Evolutionary conservation across 2,888 invertebrate genomes (phyloP), one percentile per base, ranked within the genome.

Genomic region (Cantharis flavilabris): DNA sequence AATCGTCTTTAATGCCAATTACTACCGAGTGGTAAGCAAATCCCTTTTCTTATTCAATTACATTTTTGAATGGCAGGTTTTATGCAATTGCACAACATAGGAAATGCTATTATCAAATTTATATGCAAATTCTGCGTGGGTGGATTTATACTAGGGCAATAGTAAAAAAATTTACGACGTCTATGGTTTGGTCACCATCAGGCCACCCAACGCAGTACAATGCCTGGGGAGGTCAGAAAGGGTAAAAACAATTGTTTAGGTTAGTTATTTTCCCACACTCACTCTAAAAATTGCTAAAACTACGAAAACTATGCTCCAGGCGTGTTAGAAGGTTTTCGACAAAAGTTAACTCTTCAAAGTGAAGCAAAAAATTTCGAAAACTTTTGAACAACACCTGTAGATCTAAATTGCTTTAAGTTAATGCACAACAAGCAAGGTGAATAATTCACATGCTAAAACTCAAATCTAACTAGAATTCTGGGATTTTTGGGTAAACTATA

Each of bases 391-490:
- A n/a, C 49, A 49, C 49, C 49, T 49, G 49, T 49, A 49, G 11
- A 11, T 49, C 49, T 49, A 49, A 33, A 49, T 49, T 49, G 49
- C 49, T 49, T 13, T 49, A 33, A 33, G 49, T 49, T 49, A 49
- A 49, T 49, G 49, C 49, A 49, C 49, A 49, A 73, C 70, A 79
- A 77, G 69, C 64, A 49, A 71, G 28, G 70, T 69, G 85, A 85
- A 84, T 77, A 76, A 49, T 49, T 49, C 49, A 67, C 76, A 70
- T 79, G 79, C 81, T 79, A 80, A 74, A 77, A 74, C 49, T 49
- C 75, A 63, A 76, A 69, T 75, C 80, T 83, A 79, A 79, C 78
- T 83, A 86, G 86, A 86, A 86, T 78, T 83, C 82, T 70, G 76
- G 7, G 30, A 67, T 69, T 62, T 70, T 71, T 26, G 49, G 76